phyloP scores from a whole-genome alignment of 2,888 invertebrate species.

The Plagiodera versicolora region DNA sequence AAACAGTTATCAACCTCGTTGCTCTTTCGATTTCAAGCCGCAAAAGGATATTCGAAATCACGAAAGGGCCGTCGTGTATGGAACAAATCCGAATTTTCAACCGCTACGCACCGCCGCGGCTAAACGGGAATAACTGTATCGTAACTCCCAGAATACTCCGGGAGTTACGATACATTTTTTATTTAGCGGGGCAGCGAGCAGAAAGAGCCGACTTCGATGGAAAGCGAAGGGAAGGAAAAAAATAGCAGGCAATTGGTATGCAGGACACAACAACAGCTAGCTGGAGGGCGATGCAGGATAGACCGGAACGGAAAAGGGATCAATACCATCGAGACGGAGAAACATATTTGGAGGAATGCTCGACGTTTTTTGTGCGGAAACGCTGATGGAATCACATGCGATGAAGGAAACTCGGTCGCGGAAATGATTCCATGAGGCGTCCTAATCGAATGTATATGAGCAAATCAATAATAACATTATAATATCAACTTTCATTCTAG shows the following conservation, averaged over 20 bases:
- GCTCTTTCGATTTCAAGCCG: neutral
- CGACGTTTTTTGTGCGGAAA: conserved; percentile 39
- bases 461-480: too few relatives aligned
- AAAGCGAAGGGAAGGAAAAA: conserved; percentile 52
- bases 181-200: conserved; percentile 46
- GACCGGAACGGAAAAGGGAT: conserved; percentile 58
- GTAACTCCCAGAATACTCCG: conserved; percentile 49
- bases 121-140: conserved; percentile 43
- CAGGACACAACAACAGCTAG: conserved; percentile 61
- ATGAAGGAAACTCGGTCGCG: neutral
- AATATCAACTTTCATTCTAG: too few relatives aligned
- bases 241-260: conserved; percentile 65
- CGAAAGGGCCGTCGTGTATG: neutral
- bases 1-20: too few relatives aligned
- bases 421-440: too few relatives aligned
- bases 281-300: conserved; percentile 49
- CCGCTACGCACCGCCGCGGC: neutral
- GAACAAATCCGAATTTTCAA: neutral
- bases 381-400: neutral
- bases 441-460: too few relatives aligned
- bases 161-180: too few relatives aligned
- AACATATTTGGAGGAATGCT: conserved; percentile 52
- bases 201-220: conserved; percentile 21
- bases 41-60: neutral
- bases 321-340: conserved; percentile 56